These are phyloP conservation scores for Homalodisca vitripennis DNA, from an alignment of 1,140 invertebrate species.

Conservation along the genomic window DNA sequence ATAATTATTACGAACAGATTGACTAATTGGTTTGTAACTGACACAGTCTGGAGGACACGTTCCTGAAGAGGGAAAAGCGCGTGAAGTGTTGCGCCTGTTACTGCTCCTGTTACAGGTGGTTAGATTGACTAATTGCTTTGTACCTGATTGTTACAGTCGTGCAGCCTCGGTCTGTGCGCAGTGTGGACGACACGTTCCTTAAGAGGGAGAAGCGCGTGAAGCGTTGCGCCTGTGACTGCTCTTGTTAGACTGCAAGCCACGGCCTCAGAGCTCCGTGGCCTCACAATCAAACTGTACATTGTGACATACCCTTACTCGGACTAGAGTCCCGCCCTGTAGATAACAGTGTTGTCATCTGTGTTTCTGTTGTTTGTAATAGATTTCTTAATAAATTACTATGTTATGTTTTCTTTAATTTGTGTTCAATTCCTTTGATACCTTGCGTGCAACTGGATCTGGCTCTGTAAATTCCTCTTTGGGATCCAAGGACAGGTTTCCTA, in stretches of 20 bases:
- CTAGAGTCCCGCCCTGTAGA: neutral
- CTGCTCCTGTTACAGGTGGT: slow-evolving; percentile 43
- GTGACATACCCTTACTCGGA: neutral
- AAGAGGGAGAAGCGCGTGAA: slow-evolving; percentile 41
- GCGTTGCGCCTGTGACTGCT: slow-evolving; percentile 43
- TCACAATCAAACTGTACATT: neutral
- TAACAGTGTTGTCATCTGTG: neutral
- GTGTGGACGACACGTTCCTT: slow-evolving; percentile 39
- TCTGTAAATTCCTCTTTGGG: no score
- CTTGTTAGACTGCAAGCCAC: slow-evolving; percentile 34
- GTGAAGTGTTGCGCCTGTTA: slow-evolving; percentile 43
- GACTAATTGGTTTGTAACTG: no score
- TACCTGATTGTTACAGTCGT: no score
- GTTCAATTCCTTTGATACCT: neutral
- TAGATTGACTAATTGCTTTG: no score
- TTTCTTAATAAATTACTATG: slow-evolving; percentile 22
- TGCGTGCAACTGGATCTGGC: no score
- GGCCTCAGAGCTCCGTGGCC: neutral
- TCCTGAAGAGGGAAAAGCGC: slow-evolving; percentile 41
- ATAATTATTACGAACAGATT: no score
- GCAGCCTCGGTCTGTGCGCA: slow-evolving; percentile 41
- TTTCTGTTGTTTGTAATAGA: slow-evolving; percentile 1
- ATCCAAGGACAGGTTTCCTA: no score
- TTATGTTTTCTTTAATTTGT: slow-evolving; percentile 11
- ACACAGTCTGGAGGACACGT: slow-evolving; percentile 38